Base-by-base conservation (phyloP, 2,888 invertebrate genomes). In the Lasioglossum malachurum region DNA sequence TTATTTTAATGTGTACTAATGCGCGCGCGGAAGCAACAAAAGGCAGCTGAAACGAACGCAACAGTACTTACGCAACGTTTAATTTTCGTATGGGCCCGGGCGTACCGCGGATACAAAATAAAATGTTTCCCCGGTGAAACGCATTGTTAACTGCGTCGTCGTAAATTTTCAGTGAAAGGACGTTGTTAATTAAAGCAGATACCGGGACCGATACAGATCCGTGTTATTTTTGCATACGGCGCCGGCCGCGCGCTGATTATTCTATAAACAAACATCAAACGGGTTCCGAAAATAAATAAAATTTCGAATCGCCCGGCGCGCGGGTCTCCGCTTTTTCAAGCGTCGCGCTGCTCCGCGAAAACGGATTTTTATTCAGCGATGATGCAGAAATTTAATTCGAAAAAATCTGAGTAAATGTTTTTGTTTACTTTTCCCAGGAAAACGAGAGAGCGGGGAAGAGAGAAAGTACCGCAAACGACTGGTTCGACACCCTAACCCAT, bases 401-500 rank as follows among this genome's bases (percentile, higher is more conserved):
- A 5, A 49, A 49, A 49, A 16, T 49, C 0, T 2, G 19, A 49
- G 19, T 41, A 2, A 41, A 41, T 41, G 12, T 12, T 41, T 53
- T 23, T 38, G 27, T 35, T 35, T 44, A 14, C 0, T 27, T 38
- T 27, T 23, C 60, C n/a, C n/a, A 5, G 35, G 38, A 73, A 53
- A 67, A n/a, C 46, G n/a, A 31, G 31, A 67, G 44, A n/a, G 5
- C 0, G 16, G 27, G 44, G 16, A 12, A 60, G n/a, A 69, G 46
- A 23, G 31, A 71, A 31, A 5, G 16, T 27, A 49, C 46, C 31
- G 23, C 14, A 38, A 35, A 23, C 60, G 38, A 44, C 35, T 49
- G 57, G 60, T 49, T 71, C 71, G 23, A 53, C 64, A 41, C 76
- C 72, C 44, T 31, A 38, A 60, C 67, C 69, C 78, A 19, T 78